These are phyloP conservation scores for Poeciliopsis infans DNA, from an alignment of 2,797 vertebrate genomes.

Conservation along the genomic window DNA sequence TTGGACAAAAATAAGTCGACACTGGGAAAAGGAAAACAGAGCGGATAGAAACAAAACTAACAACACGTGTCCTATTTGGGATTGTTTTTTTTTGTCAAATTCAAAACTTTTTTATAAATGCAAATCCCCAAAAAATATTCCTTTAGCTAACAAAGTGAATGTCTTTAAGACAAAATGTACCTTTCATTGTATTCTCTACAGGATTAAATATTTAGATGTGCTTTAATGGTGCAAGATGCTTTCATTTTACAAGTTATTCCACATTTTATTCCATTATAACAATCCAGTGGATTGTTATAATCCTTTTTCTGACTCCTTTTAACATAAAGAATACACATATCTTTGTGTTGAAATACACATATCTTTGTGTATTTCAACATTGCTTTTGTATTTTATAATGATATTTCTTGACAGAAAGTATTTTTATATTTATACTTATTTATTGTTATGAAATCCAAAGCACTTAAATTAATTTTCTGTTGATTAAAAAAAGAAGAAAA, in stretches of 20 bases:
- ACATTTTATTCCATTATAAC: not conserved
- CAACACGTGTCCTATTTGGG: not conserved
- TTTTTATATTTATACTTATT: not conserved
- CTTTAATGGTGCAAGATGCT: not conserved
- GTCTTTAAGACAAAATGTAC: not conserved
- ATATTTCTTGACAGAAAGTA: not conserved
- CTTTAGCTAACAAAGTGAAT: not conserved
- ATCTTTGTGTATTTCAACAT: not conserved
- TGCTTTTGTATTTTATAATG: not conserved
- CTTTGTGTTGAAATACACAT: too few relatives aligned
- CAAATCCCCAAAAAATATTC: not conserved
- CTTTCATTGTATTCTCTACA: not conserved
- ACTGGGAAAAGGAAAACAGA: not conserved
- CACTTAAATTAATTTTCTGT: slow-evolving; percentile 12
- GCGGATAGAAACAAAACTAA: not conserved
- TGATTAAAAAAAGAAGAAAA: slow-evolving; percentile 17
- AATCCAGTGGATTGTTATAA: too few relatives aligned
- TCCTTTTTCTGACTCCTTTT: too few relatives aligned
- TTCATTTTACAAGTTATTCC: not conserved
- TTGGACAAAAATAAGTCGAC: not conserved
- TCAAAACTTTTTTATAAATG: not conserved
- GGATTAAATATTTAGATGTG: not conserved
- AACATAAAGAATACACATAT: too few relatives aligned
- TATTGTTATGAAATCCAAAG: slow-evolving; percentile 6
- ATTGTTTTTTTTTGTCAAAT: not conserved